Percentiles rank a stretch among this genome's conserved stretches.
Evolutionary conservation across 2,797 vertebrate species (phyloP).

Genomic region (Triplophysa bombifrons): DNA sequence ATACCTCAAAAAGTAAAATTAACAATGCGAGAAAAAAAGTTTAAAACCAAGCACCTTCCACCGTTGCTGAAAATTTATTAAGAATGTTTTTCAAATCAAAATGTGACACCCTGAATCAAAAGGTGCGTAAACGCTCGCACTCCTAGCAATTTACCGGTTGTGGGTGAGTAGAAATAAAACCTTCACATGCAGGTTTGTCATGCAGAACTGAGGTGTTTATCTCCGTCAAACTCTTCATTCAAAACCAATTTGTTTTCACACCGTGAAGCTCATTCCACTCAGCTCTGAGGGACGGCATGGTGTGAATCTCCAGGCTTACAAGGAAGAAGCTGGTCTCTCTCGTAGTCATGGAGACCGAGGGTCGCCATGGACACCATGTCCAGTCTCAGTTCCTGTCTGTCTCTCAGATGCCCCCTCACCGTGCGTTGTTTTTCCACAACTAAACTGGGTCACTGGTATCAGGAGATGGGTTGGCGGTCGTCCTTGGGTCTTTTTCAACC

Average conservation of each 20-base stretch:
- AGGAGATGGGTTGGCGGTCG: constrained; percentile 9
- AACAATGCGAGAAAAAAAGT: neutral
- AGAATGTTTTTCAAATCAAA: neutral
- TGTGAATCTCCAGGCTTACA: constrained; percentile 36
- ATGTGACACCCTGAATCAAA: neutral
- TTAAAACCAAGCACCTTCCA: neutral
- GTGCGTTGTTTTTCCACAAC: constrained; percentile 36
- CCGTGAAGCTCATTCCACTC: constrained; percentile 19
- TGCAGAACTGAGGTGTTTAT: neutral
- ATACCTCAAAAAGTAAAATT: too few species aligned
- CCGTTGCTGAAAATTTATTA: neutral
- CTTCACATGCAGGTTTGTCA: neutral
- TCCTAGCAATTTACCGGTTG: neutral
- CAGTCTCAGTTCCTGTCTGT: constrained; percentile 38
- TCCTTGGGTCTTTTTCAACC: constrained; percentile 6
- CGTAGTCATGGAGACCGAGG: constrained; percentile 60
- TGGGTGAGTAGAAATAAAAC: neutral
- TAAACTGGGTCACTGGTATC: constrained; percentile 43
- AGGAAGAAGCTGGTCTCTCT: constrained; percentile 48
- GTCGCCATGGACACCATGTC: constrained; percentile 62
- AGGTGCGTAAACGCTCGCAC: neutral
- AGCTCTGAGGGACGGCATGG: constrained; percentile 16
- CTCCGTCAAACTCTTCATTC: constrained; percentile 8
- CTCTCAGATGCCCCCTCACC: neutral
- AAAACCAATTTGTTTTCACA: constrained; percentile 11